These are phyloP conservation scores for Paracentrotus lividus DNA, from an alignment of 53 echinoderm and acorn worm genomes.

Conservation along the genomic window DNA sequence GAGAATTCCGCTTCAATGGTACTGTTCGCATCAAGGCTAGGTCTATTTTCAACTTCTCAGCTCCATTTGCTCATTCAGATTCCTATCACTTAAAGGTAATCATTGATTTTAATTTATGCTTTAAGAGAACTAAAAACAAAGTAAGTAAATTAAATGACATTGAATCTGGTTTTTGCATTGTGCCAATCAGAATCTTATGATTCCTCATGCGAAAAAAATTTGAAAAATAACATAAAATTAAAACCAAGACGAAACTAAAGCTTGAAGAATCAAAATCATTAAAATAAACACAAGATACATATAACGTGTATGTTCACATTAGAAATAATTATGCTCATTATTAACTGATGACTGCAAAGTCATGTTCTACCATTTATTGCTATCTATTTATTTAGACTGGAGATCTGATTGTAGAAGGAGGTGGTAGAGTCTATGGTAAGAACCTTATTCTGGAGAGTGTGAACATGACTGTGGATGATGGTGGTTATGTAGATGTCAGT, in stretches of 20 bases:
- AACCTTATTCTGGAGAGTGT: constrained; percentile 75
- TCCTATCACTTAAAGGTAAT: constrained; percentile 73
- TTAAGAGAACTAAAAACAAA: no score
- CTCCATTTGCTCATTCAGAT: constrained; percentile 87
- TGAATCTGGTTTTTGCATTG: no score
- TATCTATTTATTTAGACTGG: constrained; percentile 1
- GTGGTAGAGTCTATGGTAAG: constrained; percentile 87
- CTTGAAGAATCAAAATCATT: no score
- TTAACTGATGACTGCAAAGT: background rate
- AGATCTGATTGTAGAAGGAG: constrained; percentile 84
- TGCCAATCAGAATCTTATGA: no score
- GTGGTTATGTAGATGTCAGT: constrained; percentile 84
- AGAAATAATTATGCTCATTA: no score
- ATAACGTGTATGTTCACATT: no score
- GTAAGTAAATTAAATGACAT: no score
- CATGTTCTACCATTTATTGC: background rate
- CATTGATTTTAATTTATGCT: no score
- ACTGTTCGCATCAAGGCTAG: constrained; percentile 84
- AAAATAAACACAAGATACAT: no score
- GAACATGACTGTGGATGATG: constrained; percentile 95
- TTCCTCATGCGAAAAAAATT: no score
- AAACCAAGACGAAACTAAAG: no score
- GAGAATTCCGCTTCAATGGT: constrained; percentile 82
- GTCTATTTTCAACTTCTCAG: constrained; percentile 76
- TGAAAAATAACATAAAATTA: no score